These are phyloP conservation scores for Anguilla japonica DNA, from an alignment of 2,113 vertebrate species.

Conservation along the genomic window DNA sequence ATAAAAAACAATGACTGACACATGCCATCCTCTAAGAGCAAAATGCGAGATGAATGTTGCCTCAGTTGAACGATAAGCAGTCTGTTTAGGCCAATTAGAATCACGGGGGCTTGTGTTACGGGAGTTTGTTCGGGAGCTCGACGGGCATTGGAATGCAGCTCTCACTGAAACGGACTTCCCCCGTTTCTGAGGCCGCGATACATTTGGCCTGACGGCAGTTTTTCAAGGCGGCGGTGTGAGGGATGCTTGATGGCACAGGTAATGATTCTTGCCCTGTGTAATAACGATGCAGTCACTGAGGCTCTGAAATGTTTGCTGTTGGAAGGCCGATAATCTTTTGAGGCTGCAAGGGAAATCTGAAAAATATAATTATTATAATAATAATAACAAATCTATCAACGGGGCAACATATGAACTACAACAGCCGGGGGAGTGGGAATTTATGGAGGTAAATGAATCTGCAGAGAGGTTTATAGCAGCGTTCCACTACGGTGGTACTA, in stretches of 20 bases:
- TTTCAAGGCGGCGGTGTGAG: neutral
- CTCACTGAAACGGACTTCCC: neutral
- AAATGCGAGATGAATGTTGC: neutral
- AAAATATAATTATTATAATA: neutral
- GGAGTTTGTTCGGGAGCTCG: neutral
- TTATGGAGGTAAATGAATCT: neutral
- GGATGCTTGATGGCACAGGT: neutral
- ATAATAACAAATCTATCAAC: neutral
- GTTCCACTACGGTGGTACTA: neutral
- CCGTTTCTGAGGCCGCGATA: neutral
- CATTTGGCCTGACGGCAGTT: neutral
- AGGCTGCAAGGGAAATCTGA: neutral
- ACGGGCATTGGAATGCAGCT: neutral
- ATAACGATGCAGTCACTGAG: neutral
- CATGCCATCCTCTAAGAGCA: neutral
- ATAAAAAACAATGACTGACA: neutral
- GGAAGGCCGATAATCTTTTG: neutral
- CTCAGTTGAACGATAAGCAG: neutral
- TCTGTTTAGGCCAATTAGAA: neutral
- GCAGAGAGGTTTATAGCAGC: neutral
- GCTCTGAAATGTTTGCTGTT: neutral
- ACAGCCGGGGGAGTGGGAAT: neutral
- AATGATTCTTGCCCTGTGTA: neutral
- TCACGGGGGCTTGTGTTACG: neutral
- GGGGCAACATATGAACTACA: neutral